Base-by-base conservation (phyloP, 2,888 invertebrate genomes). In the Microdon myrmicae region DNA sequence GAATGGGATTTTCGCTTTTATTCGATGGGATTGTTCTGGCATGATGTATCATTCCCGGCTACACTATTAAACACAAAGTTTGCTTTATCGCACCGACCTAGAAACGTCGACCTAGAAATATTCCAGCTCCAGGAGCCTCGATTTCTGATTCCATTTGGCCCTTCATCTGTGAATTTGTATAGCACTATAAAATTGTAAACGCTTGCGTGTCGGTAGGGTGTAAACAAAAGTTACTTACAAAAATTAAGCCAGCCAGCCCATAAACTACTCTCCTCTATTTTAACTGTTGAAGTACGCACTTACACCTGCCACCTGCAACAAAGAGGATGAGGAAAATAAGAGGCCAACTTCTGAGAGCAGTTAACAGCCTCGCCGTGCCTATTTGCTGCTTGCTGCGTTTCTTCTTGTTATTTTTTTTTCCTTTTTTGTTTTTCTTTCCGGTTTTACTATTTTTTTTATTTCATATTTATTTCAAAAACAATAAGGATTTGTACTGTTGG, bases 151-250 rank as follows among this genome's bases (percentile, higher is more conserved):
- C n/a, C 56, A 35, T 49, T 14, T 44, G 61, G 49, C 45, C 35
- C 56, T 49, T 38, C 49, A 44, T 56, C 49, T 49, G 49, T 37
- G 51, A 41, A 45, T 64, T 20, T 47, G 51, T 58, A n/a, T n/a
- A 19, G 41, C 26, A 48, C n/a, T n/a, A 26, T 32, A 47, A 10
- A 23, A 29, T 6, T 29, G 37, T 39, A 37, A 53, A 37, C 35
- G 47, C 51, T 64, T 53, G 58, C 51, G 58, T 64, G 58, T 58
- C 47, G 51, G 51, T 28, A 43, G 31, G 25, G 58, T 47, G 44
- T 58, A 64, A 64, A 53, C 58, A 58, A 64, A 64, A 64, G 64
- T 58, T 53, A 58, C 58, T 64, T 58, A 64, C 58, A 58, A 58
- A 58, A 58, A 58, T 58, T 53, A 58, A 64, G 34, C 64, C 51